Evolutionary conservation across 2,888 invertebrate genomes (phyloP).

Genomic region (Zygothrica quintamaculata): DNA sequence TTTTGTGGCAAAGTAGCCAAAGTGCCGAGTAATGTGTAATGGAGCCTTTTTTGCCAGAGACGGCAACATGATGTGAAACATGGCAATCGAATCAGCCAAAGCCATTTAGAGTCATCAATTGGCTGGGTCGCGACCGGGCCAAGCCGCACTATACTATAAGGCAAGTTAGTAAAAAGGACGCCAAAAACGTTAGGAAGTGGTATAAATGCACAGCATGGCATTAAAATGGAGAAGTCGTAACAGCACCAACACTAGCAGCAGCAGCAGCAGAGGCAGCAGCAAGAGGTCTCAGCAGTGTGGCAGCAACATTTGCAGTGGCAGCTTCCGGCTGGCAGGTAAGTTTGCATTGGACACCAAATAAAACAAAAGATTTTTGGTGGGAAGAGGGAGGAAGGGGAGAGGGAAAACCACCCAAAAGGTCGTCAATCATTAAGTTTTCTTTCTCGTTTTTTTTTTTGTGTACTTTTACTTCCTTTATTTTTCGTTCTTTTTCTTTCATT

Average conservation of each 20-base stretch:
- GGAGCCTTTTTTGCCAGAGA: conserved; percentile 72
- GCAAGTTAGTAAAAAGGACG: conserved; percentile 10
- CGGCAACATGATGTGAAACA: conserved; percentile 77
- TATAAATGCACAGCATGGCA: conserved; percentile 61
- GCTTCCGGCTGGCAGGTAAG: conserved; percentile 57
- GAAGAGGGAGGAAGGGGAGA: too few species aligned
- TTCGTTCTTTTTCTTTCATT: conserved; percentile 7
- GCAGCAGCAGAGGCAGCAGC: conserved; percentile 8
- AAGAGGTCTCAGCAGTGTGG: not conserved
- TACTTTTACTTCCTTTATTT: conserved; percentile 13
- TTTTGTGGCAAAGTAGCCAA: conserved; percentile 56
- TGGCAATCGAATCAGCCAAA: conserved; percentile 78
- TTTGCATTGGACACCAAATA: conserved; percentile 26
- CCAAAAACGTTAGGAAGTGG: conserved; percentile 14
- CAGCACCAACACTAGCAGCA: conserved; percentile 10
- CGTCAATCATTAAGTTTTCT: conserved; percentile 48
- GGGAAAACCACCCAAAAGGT: too few species aligned
- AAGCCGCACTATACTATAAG: too few species aligned
- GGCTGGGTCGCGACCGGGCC: conserved; percentile 56
- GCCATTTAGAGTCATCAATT: conserved; percentile 79
- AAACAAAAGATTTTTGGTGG: conserved; percentile 36
- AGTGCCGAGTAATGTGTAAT: conserved; percentile 78
- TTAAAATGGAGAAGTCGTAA: conserved; percentile 32
- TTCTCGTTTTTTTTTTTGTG: too few species aligned
- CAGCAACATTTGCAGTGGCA: conserved; percentile 19